phyloP scores from a whole-genome alignment of 2,797 vertebrate genomes.

The Sebastes minor region DNA sequence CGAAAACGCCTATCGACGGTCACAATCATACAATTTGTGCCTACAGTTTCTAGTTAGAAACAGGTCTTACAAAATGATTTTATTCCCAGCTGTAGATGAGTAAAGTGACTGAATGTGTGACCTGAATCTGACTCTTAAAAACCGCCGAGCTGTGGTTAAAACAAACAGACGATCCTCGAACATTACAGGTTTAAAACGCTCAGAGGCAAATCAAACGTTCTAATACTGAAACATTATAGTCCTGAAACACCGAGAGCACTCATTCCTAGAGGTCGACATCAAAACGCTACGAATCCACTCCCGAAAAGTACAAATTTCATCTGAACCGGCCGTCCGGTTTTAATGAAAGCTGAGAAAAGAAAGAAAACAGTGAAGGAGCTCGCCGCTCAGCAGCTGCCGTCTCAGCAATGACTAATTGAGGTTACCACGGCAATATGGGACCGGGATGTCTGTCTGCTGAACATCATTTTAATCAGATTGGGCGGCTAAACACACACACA shows the following conservation, averaged over 20 bases:
- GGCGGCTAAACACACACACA: constrained; percentile 32
- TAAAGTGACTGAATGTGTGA: constrained; percentile 31
- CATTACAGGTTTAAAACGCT: constrained; percentile 46
- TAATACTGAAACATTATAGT: constrained; percentile 38
- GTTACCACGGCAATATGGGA: constrained; percentile 72
- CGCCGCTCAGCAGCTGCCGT: constrained; percentile 60
- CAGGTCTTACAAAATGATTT: not conserved
- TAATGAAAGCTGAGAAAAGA: constrained; percentile 41
- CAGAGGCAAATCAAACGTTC: constrained; percentile 26
- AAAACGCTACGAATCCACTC: constrained; percentile 13
- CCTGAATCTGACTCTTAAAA: constrained; percentile 26
- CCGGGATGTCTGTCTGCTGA: constrained; percentile 65
- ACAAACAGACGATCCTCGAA: constrained; percentile 22
- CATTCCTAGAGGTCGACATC: constrained; percentile 27
- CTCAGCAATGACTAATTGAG: constrained; percentile 73
- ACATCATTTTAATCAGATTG: constrained; percentile 70
- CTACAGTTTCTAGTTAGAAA: not conserved
- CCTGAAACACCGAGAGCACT: constrained; percentile 43
- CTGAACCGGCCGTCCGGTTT: constrained; percentile 36
- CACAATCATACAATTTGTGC: not conserved
- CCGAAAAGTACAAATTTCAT: constrained; percentile 45
- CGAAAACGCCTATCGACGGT: not conserved
- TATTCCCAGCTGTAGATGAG: not conserved
- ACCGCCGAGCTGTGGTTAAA: constrained; percentile 26
- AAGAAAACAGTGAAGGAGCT: constrained; percentile 57